Percentiles rank a stretch among this genome's conserved stretches.
Evolutionary conservation across 2,888 invertebrate species (phyloP).

Genomic region (Alviniconcha strummeri): DNA sequence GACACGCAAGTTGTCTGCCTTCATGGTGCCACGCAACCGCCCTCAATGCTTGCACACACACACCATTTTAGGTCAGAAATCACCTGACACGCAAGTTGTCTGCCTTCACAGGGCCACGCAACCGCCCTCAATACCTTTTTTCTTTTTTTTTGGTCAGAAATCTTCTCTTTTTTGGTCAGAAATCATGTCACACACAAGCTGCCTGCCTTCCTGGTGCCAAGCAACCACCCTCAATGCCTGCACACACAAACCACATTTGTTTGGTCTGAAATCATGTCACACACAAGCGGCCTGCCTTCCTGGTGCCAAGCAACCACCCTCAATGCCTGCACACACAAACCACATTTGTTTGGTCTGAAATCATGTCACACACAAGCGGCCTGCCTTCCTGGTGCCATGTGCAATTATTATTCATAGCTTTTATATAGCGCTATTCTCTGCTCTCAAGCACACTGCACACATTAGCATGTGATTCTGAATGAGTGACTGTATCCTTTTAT

Average conservation of each 20-base stretch:
- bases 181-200: constrained; percentile 85
- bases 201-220: constrained; percentile 99
- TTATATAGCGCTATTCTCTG: no score
- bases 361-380: constrained; percentile 87
- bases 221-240: constrained; percentile 81
- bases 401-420: no score
- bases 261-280: constrained; percentile 65
- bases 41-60: constrained; percentile 64
- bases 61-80: background rate
- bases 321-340: constrained; percentile 74
- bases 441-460: no score
- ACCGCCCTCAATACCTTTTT: constrained; percentile 85
- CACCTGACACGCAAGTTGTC: constrained; percentile 89
- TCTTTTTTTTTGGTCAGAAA: background rate
- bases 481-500: no score
- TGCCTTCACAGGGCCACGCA: constrained; percentile 98
- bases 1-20: constrained; percentile 96
- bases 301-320: constrained; percentile 99
- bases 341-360: background rate
- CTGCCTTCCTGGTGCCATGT: constrained; percentile 98
- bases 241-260: background rate
- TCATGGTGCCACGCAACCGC: constrained; percentile 98
- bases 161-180: background rate
- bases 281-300: constrained; percentile 98
- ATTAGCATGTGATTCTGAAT: no score